phyloP scores from a whole-genome alignment of 30 jellyfish, hydroid and myxozoan species.

The Catostylus mosaicus region DNA sequence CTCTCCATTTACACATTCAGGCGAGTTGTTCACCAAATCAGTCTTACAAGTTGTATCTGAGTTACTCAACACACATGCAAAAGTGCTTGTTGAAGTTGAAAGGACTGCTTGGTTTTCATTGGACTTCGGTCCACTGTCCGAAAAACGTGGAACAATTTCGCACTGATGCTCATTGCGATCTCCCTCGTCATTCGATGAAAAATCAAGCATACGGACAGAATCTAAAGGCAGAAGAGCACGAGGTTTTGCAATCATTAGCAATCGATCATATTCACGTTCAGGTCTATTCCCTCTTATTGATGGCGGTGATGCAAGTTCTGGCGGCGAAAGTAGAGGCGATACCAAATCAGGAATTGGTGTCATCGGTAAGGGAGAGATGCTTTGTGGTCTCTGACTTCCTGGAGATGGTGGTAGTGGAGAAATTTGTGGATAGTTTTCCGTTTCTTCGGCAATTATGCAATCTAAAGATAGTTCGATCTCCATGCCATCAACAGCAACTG shows the following conservation, averaged over 20 bases:
- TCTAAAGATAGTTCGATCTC: slow-evolving; percentile 18
- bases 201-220: slow-evolving; percentile 37
- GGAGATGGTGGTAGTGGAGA: slow-evolving; percentile 77
- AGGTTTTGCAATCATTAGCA: slow-evolving; percentile 32
- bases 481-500: neutral
- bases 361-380: slow-evolving; percentile 87
- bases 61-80: neutral
- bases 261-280: slow-evolving; percentile 1
- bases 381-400: slow-evolving; percentile 39
- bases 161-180: too few relatives aligned
- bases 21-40: neutral
- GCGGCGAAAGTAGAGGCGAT: slow-evolving; percentile 86
- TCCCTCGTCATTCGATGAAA: neutral
- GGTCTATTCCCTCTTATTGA: slow-evolving; percentile 41
- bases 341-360: slow-evolving; percentile 80
- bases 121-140: too few relatives aligned
- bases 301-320: slow-evolving; percentile 75
- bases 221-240: slow-evolving; percentile 20
- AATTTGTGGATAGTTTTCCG: neutral
- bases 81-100: neutral
- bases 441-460: slow-evolving; percentile 22
- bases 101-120: too few relatives aligned
- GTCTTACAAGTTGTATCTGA: neutral
- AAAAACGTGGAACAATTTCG: too few relatives aligned
- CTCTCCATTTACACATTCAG: neutral